These are phyloP conservation scores for Sisor rabdophorus DNA, from an alignment of 2,113 vertebrate species.

Conservation along the genomic window DNA sequence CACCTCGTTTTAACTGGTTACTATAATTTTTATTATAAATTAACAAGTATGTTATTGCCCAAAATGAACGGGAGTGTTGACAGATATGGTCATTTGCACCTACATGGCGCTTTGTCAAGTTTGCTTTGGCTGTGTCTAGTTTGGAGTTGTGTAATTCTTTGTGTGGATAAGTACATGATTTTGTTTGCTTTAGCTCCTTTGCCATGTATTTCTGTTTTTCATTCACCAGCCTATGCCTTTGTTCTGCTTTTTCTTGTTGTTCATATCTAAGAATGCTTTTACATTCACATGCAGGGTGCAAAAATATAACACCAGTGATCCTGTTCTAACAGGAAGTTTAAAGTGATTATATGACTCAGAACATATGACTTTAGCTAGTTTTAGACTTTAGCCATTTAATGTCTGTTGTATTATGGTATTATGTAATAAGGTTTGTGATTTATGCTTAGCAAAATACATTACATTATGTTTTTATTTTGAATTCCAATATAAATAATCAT, in stretches of 20 bases:
- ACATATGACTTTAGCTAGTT: no score
- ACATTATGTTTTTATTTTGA: no score
- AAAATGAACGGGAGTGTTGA: not conserved
- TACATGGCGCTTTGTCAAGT: not conserved
- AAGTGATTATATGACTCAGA: no score
- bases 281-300: not conserved
- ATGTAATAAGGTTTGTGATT: no score
- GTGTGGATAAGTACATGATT: not conserved
- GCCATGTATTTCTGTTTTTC: not conserved
- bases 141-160: not conserved
- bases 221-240: not conserved
- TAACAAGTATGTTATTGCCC: not conserved
- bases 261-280: no score
- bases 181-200: not conserved
- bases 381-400: no score
- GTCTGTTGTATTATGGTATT: no score
- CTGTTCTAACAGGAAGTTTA: not conserved
- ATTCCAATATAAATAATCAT: no score
- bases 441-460: no score
- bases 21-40: not conserved
- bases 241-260: not conserved
- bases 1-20: not conserved
- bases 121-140: constrained; percentile 11
- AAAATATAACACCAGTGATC: not conserved
- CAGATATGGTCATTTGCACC: not conserved